A percentile compares a stretch with the other conserved stretches of the same genome.
These are phyloP conservation scores for Cyanoderma ruficeps DNA, from an alignment of 2,113 vertebrate species.

Conservation along the genomic window DNA sequence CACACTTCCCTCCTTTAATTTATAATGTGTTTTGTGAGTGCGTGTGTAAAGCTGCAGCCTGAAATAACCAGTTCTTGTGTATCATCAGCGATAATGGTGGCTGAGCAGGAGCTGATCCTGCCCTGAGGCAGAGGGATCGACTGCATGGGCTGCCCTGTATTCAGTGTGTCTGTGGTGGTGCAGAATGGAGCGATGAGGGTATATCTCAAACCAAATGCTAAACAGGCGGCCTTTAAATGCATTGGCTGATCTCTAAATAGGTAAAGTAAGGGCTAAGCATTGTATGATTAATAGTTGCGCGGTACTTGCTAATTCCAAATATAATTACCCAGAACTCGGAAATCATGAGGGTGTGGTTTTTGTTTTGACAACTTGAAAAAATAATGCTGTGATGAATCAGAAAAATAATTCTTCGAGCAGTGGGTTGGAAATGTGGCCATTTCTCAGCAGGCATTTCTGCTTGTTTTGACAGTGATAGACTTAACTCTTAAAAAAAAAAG, in stretches of 20 bases:
- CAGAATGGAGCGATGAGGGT: background rate
- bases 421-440: background rate
- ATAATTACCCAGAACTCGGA: slow-evolving; percentile 52
- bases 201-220: background rate
- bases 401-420: slow-evolving; percentile 48
- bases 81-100: slow-evolving; percentile 1
- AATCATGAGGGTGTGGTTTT: slow-evolving; percentile 72
- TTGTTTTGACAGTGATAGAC: background rate
- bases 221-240: background rate
- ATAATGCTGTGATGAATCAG: slow-evolving; percentile 37
- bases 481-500: background rate
- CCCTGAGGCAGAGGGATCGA: slow-evolving; percentile 13
- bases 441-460: slow-evolving; percentile 3
- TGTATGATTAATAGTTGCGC: slow-evolving; percentile 30
- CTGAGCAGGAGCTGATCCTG: background rate
- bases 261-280: background rate
- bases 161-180: background rate
- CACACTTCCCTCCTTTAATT: background rate
- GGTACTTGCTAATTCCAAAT: background rate
- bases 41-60: background rate
- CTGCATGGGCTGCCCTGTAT: background rate
- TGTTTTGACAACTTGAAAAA: slow-evolving; percentile 64
- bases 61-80: background rate
- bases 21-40: background rate
- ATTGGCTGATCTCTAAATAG: background rate